Evolutionary conservation across 2,888 invertebrate species (phyloP).

Genomic region (Philereme transversata): DNA sequence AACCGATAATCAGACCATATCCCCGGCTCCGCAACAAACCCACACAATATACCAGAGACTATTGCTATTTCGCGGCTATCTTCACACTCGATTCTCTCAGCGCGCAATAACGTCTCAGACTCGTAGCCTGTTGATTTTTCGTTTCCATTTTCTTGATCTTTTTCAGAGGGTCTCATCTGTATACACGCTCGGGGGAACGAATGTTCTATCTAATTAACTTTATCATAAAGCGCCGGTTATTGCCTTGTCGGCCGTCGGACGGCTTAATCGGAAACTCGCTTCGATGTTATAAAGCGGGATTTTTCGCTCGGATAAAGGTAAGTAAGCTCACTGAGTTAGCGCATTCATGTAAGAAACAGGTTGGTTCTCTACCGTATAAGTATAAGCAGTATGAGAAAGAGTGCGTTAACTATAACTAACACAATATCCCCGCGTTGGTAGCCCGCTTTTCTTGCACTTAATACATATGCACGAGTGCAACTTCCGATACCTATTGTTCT

Average conservation of each 20-base stretch:
- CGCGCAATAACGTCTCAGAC: constrained; percentile 26
- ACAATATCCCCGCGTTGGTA: too few relatives aligned
- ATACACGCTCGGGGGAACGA: constrained; percentile 74
- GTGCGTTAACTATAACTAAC: too few relatives aligned
- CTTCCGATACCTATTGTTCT: too few relatives aligned
- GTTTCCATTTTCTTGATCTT: constrained; percentile 55
- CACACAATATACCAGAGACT: constrained; percentile 7
- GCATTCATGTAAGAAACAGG: constrained; percentile 12
- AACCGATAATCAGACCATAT: constrained; percentile 24
- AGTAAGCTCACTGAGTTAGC: constrained; percentile 13
- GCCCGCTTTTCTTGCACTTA: too few relatives aligned
- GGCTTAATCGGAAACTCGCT: constrained; percentile 67
- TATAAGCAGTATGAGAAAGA: too few relatives aligned
- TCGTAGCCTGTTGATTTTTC: constrained; percentile 49
- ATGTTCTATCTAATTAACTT: constrained; percentile 81
- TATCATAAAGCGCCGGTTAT: constrained; percentile 78
- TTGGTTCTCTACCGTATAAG: neutral
- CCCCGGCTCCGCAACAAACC: constrained; percentile 9
- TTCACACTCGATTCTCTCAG: constrained; percentile 33
- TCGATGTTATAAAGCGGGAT: constrained; percentile 50
- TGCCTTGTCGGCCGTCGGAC: constrained; percentile 66
- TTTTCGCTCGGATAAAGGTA: constrained; percentile 41
- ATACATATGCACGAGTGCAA: too few relatives aligned
- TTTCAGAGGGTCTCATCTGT: constrained; percentile 67
- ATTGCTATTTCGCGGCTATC: constrained; percentile 31